Evolutionary conservation across 2,888 invertebrate genomes (phyloP).

Genomic region (Amphipyra berbera): DNA sequence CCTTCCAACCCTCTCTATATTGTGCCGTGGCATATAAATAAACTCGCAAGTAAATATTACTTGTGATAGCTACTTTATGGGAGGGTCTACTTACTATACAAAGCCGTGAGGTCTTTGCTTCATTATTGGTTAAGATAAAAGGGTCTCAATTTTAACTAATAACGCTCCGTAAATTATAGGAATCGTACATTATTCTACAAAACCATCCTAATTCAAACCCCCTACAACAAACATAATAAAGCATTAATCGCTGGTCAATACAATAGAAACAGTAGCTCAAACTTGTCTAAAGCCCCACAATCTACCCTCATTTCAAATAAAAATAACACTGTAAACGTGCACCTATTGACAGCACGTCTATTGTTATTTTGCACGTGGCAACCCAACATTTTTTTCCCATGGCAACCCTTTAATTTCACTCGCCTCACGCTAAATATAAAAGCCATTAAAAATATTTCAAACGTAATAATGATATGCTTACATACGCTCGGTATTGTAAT

Average conservation of each 20-base stretch:
- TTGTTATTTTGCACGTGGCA: constrained; percentile 72
- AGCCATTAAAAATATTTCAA: constrained; percentile 35
- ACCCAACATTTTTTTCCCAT: constrained; percentile 57
- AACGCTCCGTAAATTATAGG: too few species aligned
- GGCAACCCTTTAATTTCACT: constrained; percentile 57
- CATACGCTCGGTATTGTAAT: constrained; percentile 13
- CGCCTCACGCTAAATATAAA: constrained; percentile 21
- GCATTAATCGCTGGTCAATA: constrained; percentile 27
- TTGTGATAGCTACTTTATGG: too few species aligned
- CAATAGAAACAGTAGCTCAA: constrained; percentile 31
- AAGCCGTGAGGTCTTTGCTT: too few species aligned
- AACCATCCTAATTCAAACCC: background rate
- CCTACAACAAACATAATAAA: constrained; percentile 24
- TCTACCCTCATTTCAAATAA: constrained; percentile 30
- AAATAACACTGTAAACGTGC: constrained; percentile 44
- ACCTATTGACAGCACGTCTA: constrained; percentile 49
- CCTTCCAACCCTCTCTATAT: too few species aligned
- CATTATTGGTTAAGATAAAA: too few species aligned
- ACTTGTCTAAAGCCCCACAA: constrained; percentile 35
- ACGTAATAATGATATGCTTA: constrained; percentile 36
- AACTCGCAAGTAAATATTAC: too few species aligned
- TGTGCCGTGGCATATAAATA: too few species aligned
- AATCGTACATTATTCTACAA: background rate
- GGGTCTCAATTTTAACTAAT: too few species aligned
- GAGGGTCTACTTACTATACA: too few species aligned